phyloP scores from a whole-genome alignment of 2,888 invertebrate species.

The Zeuzera pyrina region DNA sequence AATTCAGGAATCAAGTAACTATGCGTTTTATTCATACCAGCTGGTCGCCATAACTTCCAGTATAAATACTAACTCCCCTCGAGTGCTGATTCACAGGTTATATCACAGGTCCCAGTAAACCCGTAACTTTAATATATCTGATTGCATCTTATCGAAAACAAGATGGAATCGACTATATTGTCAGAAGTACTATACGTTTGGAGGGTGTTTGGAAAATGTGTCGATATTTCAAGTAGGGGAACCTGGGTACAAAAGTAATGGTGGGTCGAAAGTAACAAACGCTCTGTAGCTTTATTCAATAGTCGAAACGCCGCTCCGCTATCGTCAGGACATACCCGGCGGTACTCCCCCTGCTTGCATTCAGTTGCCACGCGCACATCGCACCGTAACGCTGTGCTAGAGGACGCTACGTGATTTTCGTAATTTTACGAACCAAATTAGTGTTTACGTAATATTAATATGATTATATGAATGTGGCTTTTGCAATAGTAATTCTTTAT shows the following conservation, averaged over 20 bases:
- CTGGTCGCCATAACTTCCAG: too few species aligned
- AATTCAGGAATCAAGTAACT: too few species aligned
- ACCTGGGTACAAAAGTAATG: conserved; percentile 18
- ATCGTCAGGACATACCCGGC: conserved; percentile 1
- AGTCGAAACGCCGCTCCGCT: conserved; percentile 9
- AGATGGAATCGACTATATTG: too few species aligned
- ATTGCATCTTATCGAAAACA: too few species aligned
- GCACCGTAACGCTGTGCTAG: conserved; percentile 1
- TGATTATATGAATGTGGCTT: conserved; percentile 6
- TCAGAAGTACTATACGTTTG: too few species aligned
- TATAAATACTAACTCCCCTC: too few species aligned
- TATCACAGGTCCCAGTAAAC: too few species aligned
- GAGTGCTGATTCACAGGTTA: too few species aligned
- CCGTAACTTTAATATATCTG: too few species aligned
- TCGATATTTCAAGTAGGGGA: too few species aligned
- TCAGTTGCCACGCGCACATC: conserved; percentile 1
- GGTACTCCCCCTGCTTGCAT: background rate
- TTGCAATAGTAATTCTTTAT: conserved; percentile 3
- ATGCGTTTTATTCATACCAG: too few species aligned
- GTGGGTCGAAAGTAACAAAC: conserved; percentile 22
- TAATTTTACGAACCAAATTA: conserved; percentile 6
- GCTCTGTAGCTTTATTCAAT: conserved; percentile 17
- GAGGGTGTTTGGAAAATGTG: too few species aligned
- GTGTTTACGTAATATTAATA: conserved; percentile 8
- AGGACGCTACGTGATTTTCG: conserved; percentile 7